These are phyloP conservation scores for Cremastinae sp. DNA, from an alignment of 2,888 invertebrate species.

Conservation along the genomic window DNA sequence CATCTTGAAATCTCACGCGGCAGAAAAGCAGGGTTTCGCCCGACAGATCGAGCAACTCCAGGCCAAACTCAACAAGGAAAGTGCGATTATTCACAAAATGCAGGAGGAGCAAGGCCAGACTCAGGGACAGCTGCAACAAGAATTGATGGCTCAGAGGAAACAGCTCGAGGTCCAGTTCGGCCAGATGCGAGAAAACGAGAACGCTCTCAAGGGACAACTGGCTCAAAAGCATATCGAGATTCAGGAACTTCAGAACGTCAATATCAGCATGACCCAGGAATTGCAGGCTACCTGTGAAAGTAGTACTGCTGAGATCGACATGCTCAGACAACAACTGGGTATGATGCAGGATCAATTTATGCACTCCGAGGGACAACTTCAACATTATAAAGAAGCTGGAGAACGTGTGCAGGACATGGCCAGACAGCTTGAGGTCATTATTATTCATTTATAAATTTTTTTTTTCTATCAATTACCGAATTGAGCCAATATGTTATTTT, in stretches of 20 bases:
- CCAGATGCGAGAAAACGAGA: conserved; percentile 83
- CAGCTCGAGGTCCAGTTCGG: conserved; percentile 86
- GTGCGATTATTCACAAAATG: conserved; percentile 81
- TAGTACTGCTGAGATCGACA: conserved; percentile 74
- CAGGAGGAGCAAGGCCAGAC: conserved; percentile 82
- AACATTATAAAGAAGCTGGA: conserved; percentile 81
- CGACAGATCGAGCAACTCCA: conserved; percentile 86
- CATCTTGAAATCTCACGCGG: conserved; percentile 81
- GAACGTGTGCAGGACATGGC: conserved; percentile 82
- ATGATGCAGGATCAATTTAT: conserved; percentile 76
- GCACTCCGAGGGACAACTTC: conserved; percentile 75
- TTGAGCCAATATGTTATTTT: too few relatives aligned
- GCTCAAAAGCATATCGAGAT: conserved; percentile 82
- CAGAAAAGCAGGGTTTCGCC: conserved; percentile 84
- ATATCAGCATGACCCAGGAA: conserved; percentile 73
- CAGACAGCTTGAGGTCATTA: conserved; percentile 82
- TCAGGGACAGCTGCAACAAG: conserved; percentile 79
- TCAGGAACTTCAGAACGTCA: conserved; percentile 77
- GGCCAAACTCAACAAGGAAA: conserved; percentile 83
- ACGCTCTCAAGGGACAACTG: conserved; percentile 75
- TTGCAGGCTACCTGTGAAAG: conserved; percentile 75
- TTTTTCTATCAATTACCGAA: not conserved
- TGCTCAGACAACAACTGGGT: conserved; percentile 73
- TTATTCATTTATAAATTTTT: not conserved
- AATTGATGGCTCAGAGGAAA: conserved; percentile 84